Percentiles rank a stretch among this genome's conserved stretches.
These are phyloP conservation scores for Calcarius lapponicus DNA, from an alignment of 2,797 vertebrate genomes.

Conservation along the genomic window DNA sequence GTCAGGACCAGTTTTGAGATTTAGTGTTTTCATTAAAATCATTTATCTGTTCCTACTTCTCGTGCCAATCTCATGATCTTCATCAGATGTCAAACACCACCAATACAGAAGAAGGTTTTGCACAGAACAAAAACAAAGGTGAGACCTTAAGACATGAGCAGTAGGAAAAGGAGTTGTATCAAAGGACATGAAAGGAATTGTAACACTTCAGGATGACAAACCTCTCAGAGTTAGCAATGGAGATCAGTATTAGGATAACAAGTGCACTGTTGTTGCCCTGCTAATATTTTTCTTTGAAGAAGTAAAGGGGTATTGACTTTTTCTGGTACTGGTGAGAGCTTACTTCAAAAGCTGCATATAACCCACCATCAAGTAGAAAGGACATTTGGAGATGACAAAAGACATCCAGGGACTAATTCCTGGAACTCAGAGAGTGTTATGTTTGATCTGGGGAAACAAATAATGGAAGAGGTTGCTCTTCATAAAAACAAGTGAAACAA, in stretches of 20 bases:
- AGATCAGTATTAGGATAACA: not conserved
- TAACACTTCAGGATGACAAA: not conserved
- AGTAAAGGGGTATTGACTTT: not conserved
- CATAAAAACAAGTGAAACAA: not conserved
- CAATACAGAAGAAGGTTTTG: not conserved
- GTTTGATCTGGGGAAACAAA: not conserved
- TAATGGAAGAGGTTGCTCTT: not conserved
- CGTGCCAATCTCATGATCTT: not conserved
- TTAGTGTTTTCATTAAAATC: not conserved
- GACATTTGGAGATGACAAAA: not conserved
- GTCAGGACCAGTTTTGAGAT: not conserved
- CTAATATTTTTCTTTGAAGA: not conserved
- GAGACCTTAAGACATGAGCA: not conserved
- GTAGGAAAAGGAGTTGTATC: not conserved
- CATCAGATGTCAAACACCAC: not conserved
- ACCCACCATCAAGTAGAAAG: not conserved
- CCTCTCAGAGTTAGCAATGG: not conserved
- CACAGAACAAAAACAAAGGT: not conserved
- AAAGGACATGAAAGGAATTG: not conserved
- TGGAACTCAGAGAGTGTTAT: not conserved
- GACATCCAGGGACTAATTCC: not conserved
- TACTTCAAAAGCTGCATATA: not conserved
- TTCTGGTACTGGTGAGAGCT: not conserved
- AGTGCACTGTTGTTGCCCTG: not conserved
- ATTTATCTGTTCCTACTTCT: not conserved